These are phyloP conservation scores for Otolemur garnettii DNA, from an alignment of 2,113 vertebrate genomes.

Conservation along the genomic window DNA sequence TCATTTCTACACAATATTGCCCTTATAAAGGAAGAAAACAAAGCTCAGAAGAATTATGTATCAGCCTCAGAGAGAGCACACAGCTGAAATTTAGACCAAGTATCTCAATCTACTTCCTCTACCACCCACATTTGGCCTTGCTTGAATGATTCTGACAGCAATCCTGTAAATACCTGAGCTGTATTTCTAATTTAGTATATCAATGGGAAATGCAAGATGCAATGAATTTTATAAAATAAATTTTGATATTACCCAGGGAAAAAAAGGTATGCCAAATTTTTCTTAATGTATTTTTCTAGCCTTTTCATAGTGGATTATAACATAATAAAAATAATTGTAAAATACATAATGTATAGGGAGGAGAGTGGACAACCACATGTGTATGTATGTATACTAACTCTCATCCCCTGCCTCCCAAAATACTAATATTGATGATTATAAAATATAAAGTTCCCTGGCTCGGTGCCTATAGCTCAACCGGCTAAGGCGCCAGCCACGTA, in stretches of 20 bases:
- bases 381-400: not conserved
- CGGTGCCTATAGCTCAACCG: too few species aligned
- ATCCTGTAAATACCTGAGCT: not conserved
- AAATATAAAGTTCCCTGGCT: not conserved
- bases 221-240: slow-evolving; percentile 40
- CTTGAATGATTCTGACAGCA: not conserved
- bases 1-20: not conserved
- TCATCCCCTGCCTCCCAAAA: not conserved
- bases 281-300: not conserved
- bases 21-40: not conserved
- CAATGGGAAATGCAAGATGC: not conserved
- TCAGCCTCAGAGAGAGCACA: not conserved
- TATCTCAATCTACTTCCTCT: not conserved
- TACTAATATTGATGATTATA: not conserved
- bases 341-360: not conserved
- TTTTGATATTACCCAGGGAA: not conserved
- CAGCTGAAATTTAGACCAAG: not conserved
- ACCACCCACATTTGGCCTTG: not conserved
- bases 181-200: not conserved
- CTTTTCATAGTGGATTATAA: slow-evolving; percentile 30
- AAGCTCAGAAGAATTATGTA: not conserved
- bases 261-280: not conserved
- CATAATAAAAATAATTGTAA: slow-evolving; percentile 1
- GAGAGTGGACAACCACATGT: too few species aligned
- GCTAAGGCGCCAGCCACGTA: too few species aligned